These are phyloP conservation scores for Bradysia coprophila DNA, from an alignment of 1,140 invertebrate genomes.

Conservation along the genomic window DNA sequence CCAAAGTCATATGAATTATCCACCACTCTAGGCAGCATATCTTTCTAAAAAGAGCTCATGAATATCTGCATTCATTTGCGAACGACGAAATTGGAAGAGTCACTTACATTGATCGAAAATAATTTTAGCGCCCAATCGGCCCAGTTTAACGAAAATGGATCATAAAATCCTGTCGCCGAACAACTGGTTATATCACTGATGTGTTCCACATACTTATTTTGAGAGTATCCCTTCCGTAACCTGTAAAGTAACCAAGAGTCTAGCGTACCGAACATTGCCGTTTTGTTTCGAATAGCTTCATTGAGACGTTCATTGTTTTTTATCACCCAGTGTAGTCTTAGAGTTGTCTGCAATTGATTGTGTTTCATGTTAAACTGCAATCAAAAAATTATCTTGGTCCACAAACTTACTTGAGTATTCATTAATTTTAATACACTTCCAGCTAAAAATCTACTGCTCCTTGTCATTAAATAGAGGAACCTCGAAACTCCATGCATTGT, in stretches of 20 bases:
- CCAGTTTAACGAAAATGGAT: slow-evolving; percentile 79
- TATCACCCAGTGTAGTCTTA: slow-evolving; percentile 59
- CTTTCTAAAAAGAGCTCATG: slow-evolving; percentile 33
- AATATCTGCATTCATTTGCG: no score
- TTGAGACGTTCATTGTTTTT: slow-evolving; percentile 47
- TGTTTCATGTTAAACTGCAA: slow-evolving; percentile 3
- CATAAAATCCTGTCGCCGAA: slow-evolving; percentile 79
- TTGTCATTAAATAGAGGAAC: slow-evolving; percentile 53
- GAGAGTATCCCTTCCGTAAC: slow-evolving; percentile 24
- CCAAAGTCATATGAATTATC: slow-evolving; percentile 65
- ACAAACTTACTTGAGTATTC: slow-evolving; percentile 55
- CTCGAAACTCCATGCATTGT: slow-evolving; percentile 16
- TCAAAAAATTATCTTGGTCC: no score
- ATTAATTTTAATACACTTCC: slow-evolving; percentile 60
- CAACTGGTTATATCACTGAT: slow-evolving; percentile 78
- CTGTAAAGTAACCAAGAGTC: slow-evolving; percentile 87
- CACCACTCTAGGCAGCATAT: slow-evolving; percentile 63
- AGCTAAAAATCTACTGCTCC: slow-evolving; percentile 62
- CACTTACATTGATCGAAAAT: slow-evolving; percentile 32
- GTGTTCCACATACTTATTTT: slow-evolving; percentile 26
- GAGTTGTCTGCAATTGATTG: slow-evolving; percentile 37
- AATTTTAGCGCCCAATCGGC: slow-evolving; percentile 45
- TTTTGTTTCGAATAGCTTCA: slow-evolving; percentile 33
- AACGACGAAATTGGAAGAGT: no score
- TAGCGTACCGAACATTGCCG: slow-evolving; percentile 72